These are phyloP conservation scores for Carlito syrichta DNA, from an alignment of 2,113 vertebrate genomes.

Conservation along the genomic window DNA sequence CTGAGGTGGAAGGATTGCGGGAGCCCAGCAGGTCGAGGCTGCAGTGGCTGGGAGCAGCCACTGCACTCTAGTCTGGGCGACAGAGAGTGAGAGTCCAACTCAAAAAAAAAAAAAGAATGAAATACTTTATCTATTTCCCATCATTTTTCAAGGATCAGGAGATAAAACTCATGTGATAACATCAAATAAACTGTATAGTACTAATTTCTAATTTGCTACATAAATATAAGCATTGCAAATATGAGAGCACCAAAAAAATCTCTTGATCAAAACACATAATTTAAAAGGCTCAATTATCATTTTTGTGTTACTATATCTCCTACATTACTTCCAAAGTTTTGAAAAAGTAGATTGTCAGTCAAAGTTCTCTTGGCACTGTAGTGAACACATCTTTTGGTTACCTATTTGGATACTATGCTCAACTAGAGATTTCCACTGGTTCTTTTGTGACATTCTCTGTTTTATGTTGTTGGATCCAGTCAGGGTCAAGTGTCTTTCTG, in stretches of 20 bases:
- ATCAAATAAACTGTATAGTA: not conserved
- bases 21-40: too few species aligned
- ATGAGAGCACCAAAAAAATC: not conserved
- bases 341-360: not conserved
- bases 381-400: not conserved
- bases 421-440: not conserved
- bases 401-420: not conserved
- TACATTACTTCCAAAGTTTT: not conserved
- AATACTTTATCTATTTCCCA: not conserved
- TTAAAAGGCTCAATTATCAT: not conserved
- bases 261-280: not conserved
- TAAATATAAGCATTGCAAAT: not conserved
- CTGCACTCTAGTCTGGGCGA: too few species aligned
- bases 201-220: not conserved
- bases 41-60: too few species aligned
- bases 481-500: not conserved
- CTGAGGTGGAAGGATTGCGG: too few species aligned
- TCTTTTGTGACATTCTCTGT: not conserved
- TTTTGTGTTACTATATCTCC: not conserved
- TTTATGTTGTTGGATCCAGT: not conserved
- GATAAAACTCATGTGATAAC: not conserved
- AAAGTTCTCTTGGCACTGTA: not conserved
- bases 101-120: too few species aligned
- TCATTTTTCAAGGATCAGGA: not conserved
- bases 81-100: too few species aligned